Percentiles rank a stretch among this genome's conserved stretches.
phyloP scores from a whole-genome alignment of 1,140 invertebrate genomes.

The Microvelia longipes region DNA sequence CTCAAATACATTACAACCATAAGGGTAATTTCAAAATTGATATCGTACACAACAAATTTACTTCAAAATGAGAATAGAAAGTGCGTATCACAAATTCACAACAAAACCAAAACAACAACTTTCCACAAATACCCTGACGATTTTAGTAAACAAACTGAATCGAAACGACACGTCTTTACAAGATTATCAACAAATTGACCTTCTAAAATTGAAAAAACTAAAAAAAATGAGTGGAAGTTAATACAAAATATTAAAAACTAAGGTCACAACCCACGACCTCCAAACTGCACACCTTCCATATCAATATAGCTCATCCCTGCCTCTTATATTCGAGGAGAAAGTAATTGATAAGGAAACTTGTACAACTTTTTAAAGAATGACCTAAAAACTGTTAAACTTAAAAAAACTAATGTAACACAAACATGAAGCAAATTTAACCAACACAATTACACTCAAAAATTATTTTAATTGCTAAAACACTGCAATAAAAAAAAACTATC shows the following conservation, averaged over 20 bases:
- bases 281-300: neutral
- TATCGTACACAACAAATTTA: neutral
- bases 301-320: neutral
- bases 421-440: too few relatives aligned
- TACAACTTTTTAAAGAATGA: too few relatives aligned
- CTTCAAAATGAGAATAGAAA: neutral
- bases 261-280: neutral
- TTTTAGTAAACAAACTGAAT: neutral
- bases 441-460: too few relatives aligned
- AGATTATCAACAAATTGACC: neutral
- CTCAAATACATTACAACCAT: neutral
- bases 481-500: too few relatives aligned
- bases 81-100: neutral
- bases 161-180: neutral
- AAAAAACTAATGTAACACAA: too few relatives aligned
- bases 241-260: neutral
- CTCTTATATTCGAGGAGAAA: neutral
- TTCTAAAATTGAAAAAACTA: neutral
- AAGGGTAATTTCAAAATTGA: neutral
- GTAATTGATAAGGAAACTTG: too few relatives aligned
- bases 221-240: neutral
- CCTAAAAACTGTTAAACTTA: too few relatives aligned
- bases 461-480: too few relatives aligned
- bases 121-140: neutral
- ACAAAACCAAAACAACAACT: neutral